phyloP scores from a whole-genome alignment of 2,888 invertebrate genomes.

The Platycheirus albimanus region DNA sequence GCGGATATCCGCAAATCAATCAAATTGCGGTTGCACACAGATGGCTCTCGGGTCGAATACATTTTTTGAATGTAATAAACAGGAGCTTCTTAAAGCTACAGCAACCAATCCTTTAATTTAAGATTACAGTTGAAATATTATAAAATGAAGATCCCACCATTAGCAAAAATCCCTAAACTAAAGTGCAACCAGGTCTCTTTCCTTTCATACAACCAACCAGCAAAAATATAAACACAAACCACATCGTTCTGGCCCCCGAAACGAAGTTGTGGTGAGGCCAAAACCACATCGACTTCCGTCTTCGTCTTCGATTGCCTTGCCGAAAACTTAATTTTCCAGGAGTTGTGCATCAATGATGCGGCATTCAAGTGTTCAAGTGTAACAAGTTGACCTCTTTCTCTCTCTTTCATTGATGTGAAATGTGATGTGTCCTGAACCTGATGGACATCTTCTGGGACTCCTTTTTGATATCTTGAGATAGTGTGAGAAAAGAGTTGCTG shows the following conservation, averaged over 20 bases:
- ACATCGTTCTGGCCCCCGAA: slow-evolving; percentile 72
- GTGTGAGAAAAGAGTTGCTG: slow-evolving; percentile 66
- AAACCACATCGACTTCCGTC: slow-evolving; percentile 75
- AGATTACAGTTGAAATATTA: slow-evolving; percentile 46
- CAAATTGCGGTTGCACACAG: slow-evolving; percentile 81
- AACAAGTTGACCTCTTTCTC: slow-evolving; percentile 61
- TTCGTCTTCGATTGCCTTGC: slow-evolving; percentile 69
- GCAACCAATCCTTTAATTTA: slow-evolving; percentile 8
- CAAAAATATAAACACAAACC: slow-evolving; percentile 70
- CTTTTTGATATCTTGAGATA: slow-evolving; percentile 2
- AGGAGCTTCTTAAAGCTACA: slow-evolving; percentile 10
- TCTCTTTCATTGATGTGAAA: background rate
- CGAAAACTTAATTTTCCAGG: slow-evolving; percentile 66
- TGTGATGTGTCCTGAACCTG: too few relatives aligned
- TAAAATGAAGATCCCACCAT: slow-evolving; percentile 43
- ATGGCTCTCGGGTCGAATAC: slow-evolving; percentile 67
- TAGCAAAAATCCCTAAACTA: slow-evolving; percentile 7
- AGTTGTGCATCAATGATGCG: slow-evolving; percentile 60
- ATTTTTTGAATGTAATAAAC: slow-evolving; percentile 2
- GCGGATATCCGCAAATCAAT: slow-evolving; percentile 81
- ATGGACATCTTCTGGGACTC: slow-evolving; percentile 13
- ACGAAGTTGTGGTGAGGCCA: slow-evolving; percentile 66
- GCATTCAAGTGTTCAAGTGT: slow-evolving; percentile 56
- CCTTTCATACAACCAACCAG: background rate
- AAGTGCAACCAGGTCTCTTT: slow-evolving; percentile 13